Evolutionary conservation across 2,113 vertebrate genomes (phyloP), one percentile per base, ranked within the genome.

Genomic region (Podiceps cristatus): DNA sequence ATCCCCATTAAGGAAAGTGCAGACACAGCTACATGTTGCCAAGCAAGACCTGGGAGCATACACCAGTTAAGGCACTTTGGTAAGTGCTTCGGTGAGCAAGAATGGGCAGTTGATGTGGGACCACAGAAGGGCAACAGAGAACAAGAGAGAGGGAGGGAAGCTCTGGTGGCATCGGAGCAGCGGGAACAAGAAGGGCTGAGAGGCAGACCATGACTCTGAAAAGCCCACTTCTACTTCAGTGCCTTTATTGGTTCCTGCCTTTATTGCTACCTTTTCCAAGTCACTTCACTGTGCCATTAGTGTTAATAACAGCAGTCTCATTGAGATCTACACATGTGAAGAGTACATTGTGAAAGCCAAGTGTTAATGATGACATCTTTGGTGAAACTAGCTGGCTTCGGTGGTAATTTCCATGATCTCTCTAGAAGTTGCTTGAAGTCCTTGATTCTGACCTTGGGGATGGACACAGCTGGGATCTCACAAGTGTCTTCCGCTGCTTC

Each of bases 1-100:
- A 93, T 68, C n/a, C 37, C n/a, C 79, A 49, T 90, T 93, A 90
- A 90, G 69, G 33, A 64, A 93, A 94, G 58, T 88, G 81, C 95
- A 83, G 62, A 47, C 31, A 13, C 28, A 91, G 86, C 52, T 87
- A 13, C 66, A 29, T 94, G 94, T 93, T 90, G 53, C 74, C 62
- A 58, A 75, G 52, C 0, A 0, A 75, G 69, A 27, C 35, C 40
- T 5, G 1, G 62, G 58, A 93, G 44, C 25, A 14, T 59, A 19
- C 0, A 2, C 35, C 76, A 64, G 3, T 53, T 49, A 28, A 89
- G 33, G 53, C 40, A 60, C 49, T 80, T 89, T 28, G 64, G 64
- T 44, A 68, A 87, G 73, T 75, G 83, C 72, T 95, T 75, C 45
- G 64, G 40, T 85, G 64, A 87, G 62, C 49, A 42, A 64, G 22